Evolutionary conservation across 2,888 invertebrate species (phyloP).

Genomic region (Stenotaenia linearis): DNA sequence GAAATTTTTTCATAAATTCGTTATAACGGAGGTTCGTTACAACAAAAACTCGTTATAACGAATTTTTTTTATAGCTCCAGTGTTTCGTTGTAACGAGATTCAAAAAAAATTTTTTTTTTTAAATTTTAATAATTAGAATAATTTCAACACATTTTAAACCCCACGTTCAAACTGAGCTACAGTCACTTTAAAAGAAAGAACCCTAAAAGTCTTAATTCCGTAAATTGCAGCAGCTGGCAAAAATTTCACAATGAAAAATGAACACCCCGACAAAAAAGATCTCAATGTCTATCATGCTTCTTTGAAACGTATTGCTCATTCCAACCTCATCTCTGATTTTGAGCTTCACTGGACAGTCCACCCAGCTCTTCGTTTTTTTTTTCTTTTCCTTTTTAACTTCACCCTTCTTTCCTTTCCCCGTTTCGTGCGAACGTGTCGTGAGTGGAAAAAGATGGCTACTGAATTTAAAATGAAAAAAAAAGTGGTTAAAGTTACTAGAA

Average conservation of each 20-base stretch:
- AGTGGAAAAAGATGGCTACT: background rate
- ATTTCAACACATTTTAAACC: background rate
- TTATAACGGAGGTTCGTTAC: too few relatives aligned
- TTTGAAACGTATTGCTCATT: background rate
- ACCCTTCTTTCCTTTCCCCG: background rate
- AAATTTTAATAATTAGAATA: too few relatives aligned
- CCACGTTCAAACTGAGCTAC: background rate
- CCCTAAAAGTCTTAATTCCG: background rate
- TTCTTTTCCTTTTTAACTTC: background rate
- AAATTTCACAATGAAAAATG: conserved; percentile 5
- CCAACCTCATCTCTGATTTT: background rate
- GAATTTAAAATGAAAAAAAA: background rate
- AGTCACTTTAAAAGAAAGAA: background rate
- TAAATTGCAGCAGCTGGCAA: conserved; percentile 1
- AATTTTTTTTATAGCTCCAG: too few relatives aligned
- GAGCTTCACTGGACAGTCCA: background rate
- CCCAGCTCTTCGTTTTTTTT: background rate
- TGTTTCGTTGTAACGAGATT: too few relatives aligned
- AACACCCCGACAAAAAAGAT: background rate
- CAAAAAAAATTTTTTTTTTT: too few relatives aligned
- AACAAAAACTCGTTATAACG: too few relatives aligned
- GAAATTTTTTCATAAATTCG: too few relatives aligned
- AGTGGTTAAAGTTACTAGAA: background rate
- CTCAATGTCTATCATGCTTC: background rate
- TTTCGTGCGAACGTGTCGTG: background rate